Evolutionary conservation across 2,888 invertebrate species (phyloP), one percentile per base, ranked within the genome.

Genomic region (Drosophila yooni): DNA sequence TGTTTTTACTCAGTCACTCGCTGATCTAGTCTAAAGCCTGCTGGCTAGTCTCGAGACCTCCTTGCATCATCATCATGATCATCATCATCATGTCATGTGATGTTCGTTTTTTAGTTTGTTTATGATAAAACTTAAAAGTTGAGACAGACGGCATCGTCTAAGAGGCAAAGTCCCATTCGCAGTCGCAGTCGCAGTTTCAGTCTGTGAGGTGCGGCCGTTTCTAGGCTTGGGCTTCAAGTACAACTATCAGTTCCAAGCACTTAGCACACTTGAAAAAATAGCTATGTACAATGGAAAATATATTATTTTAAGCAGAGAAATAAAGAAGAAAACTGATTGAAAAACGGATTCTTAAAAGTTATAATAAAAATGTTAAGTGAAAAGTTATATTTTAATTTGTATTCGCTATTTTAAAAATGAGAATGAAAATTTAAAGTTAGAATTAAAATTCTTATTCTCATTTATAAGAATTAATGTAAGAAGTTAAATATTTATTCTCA

Each of bases 31-130:
- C 15, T 34, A 51, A 71, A 63, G n/a, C 46, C 65, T 74, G 73
- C 77, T 67, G 78, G 79, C 73, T 58, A 75, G 71, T 82, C 88
- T 84, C 71, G 67, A 82, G 88, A 88, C 73, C 82, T 79, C 62
- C 82, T 70, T 85, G 69, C 61, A 66, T 69, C 50, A 70, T 69
- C 67, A 48, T 66, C 40, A 65, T 62, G 18, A 33, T 43, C 25
- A 50, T 38, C 29, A 25, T 40, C n/a, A 51, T 43, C 79, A 67
- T 84, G 83, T 88, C 83, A 85, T 88, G 80, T 88, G 83, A 89
- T 89, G 89, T 83, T 74, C 69, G 75, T 31, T 68, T 56, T 57
- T 29, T 74, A 50, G 62, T 50, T 62, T 50, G 6, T 38, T 62
- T 76, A 68, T 79, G 74, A 74, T 79, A 63, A 82, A 74, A 66